Conservation (phyloP, 2,888 invertebrate genomes). For the Drosophila fulvimacula region DNA sequence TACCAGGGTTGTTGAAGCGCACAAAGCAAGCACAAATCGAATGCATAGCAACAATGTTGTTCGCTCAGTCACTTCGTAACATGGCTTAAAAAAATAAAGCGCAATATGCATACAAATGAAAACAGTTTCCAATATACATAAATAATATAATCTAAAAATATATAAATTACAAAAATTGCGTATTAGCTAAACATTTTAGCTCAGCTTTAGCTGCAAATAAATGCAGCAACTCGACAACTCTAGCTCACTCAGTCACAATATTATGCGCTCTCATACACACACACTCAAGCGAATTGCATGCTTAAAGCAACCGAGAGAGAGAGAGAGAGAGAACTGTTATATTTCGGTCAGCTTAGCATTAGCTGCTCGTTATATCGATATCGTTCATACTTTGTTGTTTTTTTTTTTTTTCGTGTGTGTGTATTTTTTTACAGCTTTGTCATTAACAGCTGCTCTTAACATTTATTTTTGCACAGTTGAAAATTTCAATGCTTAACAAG, state of each 20-base stretch:
- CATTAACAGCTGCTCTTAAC: slow-evolving; percentile 40
- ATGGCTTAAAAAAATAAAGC: not conserved
- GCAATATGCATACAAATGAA: not conserved
- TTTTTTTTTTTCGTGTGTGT: too few relatives aligned
- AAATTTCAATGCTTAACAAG: slow-evolving; percentile 23
- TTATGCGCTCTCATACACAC: not conserved
- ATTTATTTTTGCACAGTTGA: slow-evolving; percentile 26
- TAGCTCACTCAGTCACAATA: slow-evolving; percentile 3
- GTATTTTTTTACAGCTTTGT: slow-evolving; percentile 5
- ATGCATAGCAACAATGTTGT: not conserved
- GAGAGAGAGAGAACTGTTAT: slow-evolving; percentile 21
- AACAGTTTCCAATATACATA: too few relatives aligned
- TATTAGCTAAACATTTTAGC: not conserved
- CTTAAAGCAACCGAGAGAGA: slow-evolving; percentile 10
- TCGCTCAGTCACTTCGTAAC: too few relatives aligned
- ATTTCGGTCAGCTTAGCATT: slow-evolving; percentile 53
- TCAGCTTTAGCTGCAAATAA: not conserved
- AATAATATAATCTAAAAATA: not conserved
- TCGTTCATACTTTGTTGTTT: slow-evolving; percentile 6
- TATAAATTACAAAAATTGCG: not conserved
- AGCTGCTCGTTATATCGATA: slow-evolving; percentile 43
- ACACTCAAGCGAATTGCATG: slow-evolving; percentile 19
- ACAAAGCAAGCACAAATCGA: slow-evolving; percentile 1
- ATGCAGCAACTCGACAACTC: slow-evolving; percentile 28
- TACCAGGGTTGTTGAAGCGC: slow-evolving; percentile 26